Evolutionary conservation across 2,888 invertebrate genomes (phyloP), one percentile per base, ranked within the genome.

Genomic region (Elysia crispata): DNA sequence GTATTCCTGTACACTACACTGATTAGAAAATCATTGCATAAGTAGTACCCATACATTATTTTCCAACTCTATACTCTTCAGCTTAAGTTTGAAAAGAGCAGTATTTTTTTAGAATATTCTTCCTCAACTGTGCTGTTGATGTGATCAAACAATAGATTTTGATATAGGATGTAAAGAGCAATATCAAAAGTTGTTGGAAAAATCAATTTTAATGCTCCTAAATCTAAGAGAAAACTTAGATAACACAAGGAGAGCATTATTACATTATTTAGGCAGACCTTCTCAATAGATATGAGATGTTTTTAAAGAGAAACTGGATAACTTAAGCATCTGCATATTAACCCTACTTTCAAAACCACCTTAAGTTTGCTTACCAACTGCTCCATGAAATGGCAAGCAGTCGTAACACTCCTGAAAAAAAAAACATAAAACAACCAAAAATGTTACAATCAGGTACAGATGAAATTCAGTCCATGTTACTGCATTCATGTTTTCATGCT

Each of bases 341-440:
- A 81, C 31, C 83, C 5, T 41, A 41, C 84, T 81, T 83, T 82
- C 82, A 80, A 25, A 83, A 81, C 0, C 18, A 66, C n/a, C 67
- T 23, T 66, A 67, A 70, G 41, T 11, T 41, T 41, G 41, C 72
- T 57, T 23, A 74, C 83, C 78, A 57, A 66, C n/a, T 74, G 83
- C 81, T 83, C 85, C 84, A 73, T 83, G 83, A 81, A 85, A 84
- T 1, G 87, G 87, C 77, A 89, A 86, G 76, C 88, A 82, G 69
- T 87, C 83, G 81, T 87, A 85, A 80, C 88, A 88, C 81, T 88
- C 88, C 88, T 89, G 83, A 60, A 84, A 86, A n/a, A 33, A 70
- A 3, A 77, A 77, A 62, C 76, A 72, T 28, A 79, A 50, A 11
- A 11, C 3, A 41, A 81, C 1, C 66, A 23, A 78, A 80, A 11